phyloP scores from a whole-genome alignment of 2,113 vertebrate species.

The Carollia perspicillata region DNA sequence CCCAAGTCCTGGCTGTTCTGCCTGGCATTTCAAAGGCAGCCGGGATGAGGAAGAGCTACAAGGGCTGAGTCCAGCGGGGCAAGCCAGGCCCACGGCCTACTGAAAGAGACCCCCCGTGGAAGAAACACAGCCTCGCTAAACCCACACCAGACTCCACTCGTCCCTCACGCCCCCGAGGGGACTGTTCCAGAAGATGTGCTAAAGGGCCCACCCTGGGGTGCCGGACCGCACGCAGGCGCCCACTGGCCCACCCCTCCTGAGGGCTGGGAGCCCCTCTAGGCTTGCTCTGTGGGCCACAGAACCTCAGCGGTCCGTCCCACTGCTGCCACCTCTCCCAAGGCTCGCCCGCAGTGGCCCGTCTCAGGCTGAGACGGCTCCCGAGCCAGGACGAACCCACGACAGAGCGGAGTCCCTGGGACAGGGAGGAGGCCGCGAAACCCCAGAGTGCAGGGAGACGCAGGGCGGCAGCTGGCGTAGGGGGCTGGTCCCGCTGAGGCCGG shows the following conservation, averaged over 20 bases:
- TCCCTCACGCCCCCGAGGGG: not conserved
- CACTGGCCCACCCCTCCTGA: not conserved
- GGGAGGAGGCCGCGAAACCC: not conserved
- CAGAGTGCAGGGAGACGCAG: too few relatives aligned
- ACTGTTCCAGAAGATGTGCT: not conserved
- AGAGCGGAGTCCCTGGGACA: accelerated
- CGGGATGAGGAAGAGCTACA: not conserved
- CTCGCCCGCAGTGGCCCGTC: too few relatives aligned
- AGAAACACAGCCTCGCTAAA: not conserved
- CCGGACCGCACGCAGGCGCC: not conserved
- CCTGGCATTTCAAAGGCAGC: not conserved
- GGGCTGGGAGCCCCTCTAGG: not conserved
- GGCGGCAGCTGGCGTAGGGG: too few relatives aligned
- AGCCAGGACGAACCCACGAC: not conserved
- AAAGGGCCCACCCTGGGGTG: not conserved
- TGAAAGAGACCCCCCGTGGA: accelerated
- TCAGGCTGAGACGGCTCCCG: not conserved
- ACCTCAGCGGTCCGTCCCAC: not conserved
- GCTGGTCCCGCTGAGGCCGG: not conserved
- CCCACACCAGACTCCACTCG: accelerated
- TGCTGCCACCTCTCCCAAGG: not conserved
- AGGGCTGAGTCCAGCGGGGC: not conserved
- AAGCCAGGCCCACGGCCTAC: not conserved
- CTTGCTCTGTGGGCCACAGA: not conserved
- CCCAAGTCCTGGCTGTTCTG: not conserved